Evolutionary conservation across 2,888 invertebrate genomes (phyloP).

Genomic region (Xestia ashworthii): DNA sequence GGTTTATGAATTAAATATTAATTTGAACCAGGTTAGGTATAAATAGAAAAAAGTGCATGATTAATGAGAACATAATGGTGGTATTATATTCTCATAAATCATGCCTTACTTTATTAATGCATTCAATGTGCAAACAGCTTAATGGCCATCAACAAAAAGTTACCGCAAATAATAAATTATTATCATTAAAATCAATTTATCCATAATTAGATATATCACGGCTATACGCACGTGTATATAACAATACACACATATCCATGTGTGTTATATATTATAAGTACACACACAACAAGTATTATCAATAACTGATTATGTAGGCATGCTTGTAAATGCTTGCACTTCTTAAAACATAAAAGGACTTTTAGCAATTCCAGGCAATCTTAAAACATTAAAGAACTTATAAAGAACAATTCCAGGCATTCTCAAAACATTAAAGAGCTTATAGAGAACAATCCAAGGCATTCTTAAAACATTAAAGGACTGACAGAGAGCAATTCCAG

Average conservation of each 20-base stretch:
- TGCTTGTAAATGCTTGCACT: neutral
- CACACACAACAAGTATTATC: conserved; percentile 1
- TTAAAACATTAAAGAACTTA: neutral
- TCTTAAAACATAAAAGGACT: neutral
- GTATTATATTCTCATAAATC: conserved; percentile 29
- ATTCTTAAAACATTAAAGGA: no score
- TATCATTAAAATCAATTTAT: conserved; percentile 36
- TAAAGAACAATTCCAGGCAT: no score
- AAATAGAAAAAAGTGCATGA: neutral
- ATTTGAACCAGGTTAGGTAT: neutral
- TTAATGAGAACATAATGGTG: conserved; percentile 1
- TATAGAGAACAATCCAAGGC: no score
- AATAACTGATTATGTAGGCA: conserved; percentile 20
- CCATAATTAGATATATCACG: conserved; percentile 23
- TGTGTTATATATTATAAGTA: neutral
- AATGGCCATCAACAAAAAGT: conserved; percentile 21
- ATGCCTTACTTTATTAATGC: neutral
- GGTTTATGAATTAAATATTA: neutral
- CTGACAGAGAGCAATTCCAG: no score
- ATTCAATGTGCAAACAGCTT: conserved; percentile 26
- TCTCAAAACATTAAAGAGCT: no score
- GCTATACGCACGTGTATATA: conserved; percentile 28
- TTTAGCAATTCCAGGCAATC: no score
- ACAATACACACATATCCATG: neutral
- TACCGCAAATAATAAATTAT: conserved; percentile 10